phyloP scores from a whole-genome alignment of 1,140 invertebrate species.

The Drosophila equinoxialis region DNA sequence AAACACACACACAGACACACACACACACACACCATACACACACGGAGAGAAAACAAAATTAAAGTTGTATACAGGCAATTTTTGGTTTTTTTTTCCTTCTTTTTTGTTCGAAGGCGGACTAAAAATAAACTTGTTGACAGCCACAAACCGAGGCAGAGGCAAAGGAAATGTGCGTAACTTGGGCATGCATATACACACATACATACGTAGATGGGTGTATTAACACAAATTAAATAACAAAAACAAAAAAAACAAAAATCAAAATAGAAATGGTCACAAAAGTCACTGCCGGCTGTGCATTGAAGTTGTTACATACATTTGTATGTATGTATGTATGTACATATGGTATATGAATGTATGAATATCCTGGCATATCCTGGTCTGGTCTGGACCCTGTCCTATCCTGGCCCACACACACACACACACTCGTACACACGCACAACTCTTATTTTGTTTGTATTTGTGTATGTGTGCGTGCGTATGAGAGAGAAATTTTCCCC shows the following conservation, averaged over 20 bases:
- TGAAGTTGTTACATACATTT: constrained; percentile 8
- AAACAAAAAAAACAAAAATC: neutral
- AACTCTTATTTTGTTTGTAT: constrained; percentile 27
- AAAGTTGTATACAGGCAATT: constrained; percentile 21
- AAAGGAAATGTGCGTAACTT: constrained; percentile 12
- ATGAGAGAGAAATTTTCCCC: constrained; percentile 18
- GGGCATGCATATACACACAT: constrained; percentile 42
- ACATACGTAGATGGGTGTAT: constrained; percentile 22
- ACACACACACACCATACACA: constrained; percentile 2
- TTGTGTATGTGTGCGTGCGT: constrained; percentile 8
- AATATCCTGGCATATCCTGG: neutral
- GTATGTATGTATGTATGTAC: neutral
- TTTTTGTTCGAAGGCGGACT: constrained; percentile 38
- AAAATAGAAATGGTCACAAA: constrained; percentile 1
- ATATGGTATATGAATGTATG: neutral
- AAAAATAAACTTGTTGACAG: constrained; percentile 80
- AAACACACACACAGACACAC: constrained; percentile 12
- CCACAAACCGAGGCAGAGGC: constrained; percentile 43
- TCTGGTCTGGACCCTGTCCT: constrained; percentile 13
- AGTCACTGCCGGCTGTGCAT: constrained; percentile 9
- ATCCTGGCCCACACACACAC: constrained; percentile 1
- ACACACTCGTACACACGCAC: neutral
- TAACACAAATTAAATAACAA: constrained; percentile 9
- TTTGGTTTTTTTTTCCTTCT: constrained; percentile 17
- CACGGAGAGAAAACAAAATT: constrained; percentile 28